Evolutionary conservation across 1,140 invertebrate species (phyloP), one percentile per base, ranked within the genome.

Genomic region (Drosophila leontia): DNA sequence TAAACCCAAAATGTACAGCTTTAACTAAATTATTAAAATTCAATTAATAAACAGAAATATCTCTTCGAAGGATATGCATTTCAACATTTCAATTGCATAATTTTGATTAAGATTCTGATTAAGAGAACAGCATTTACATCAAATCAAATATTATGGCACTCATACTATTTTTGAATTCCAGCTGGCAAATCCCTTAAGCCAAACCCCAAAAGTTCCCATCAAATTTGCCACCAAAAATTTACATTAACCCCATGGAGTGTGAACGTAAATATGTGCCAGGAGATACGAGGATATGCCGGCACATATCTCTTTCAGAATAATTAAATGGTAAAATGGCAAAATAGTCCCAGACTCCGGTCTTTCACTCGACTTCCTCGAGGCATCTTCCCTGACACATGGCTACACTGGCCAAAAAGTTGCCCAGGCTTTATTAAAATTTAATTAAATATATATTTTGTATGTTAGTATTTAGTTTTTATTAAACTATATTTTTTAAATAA

Each of bases 271-370:
- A 67, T 67, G 37, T 64, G 65, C 35, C 59, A 34, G 45, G 7
- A 37, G 51, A 53, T 37, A 37, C 51, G 3, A 34, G 29, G 23
- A 23, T 23, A 39, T 55, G 34, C 35, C 19, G 19, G 53, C 45
- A 58, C 35, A 61, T 62, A 55, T 77, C 26, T 55, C 59, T 41
- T 57, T 48, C 67, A 39, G 65, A 64, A 68, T 74, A 82, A 82
- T 82, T 78, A 78, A 83, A 83, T 82, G 51, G 67, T 53, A 29
- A 62, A 51, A 69, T 32, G 44, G 68, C 34, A 56, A 56, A 56
- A 56, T 56, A 39, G 53, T 56, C 35, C 19, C 53, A 67, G 61
- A 67, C 62, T 44, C 34, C 61, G 35, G 44, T n/a, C 42, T 48
- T 23, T 61, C 61, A 42, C 37, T 39, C 47, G 53, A 56, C 53